Conservation (phyloP, 2,113 vertebrate species). For the Pyrgilauda ruficollis region DNA sequence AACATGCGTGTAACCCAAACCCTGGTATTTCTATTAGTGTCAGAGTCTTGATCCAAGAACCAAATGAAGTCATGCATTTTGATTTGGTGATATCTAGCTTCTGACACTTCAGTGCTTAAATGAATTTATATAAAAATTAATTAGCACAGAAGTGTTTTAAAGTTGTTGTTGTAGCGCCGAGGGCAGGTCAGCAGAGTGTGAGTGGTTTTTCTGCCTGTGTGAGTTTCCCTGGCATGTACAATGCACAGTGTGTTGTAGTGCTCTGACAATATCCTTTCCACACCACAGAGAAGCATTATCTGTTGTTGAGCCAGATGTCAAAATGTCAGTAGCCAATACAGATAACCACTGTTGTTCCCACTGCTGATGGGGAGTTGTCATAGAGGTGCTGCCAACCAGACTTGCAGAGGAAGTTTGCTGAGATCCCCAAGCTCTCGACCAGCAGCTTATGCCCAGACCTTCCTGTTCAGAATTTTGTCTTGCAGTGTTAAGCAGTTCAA, state of each 20-base stretch:
- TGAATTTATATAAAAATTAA: background rate
- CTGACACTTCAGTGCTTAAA: background rate
- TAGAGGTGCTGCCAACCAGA: background rate
- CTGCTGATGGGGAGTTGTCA: background rate
- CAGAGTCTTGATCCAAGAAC: background rate
- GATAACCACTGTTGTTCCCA: background rate
- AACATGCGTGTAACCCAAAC: background rate
- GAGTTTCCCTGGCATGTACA: background rate
- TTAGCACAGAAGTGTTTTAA: background rate
- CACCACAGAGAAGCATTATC: background rate
- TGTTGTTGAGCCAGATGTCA: background rate
- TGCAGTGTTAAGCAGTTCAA: background rate
- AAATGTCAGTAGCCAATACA: background rate
- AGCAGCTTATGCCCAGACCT: background rate
- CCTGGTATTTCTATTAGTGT: background rate
- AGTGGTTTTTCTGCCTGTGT: background rate
- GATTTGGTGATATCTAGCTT: background rate
- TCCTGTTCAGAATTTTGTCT: background rate
- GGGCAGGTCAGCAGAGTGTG: background rate
- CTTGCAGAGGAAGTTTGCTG: background rate
- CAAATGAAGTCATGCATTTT: background rate
- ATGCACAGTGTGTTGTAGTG: rapidly evolving
- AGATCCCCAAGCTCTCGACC: background rate
- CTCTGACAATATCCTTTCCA: background rate
- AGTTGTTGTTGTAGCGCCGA: background rate